Evolutionary conservation across 37 sponge, comb jelly and placozoan genomes (phyloP), one percentile per base, ranked within the genome.

Genomic region (Haliclona indistincta): DNA sequence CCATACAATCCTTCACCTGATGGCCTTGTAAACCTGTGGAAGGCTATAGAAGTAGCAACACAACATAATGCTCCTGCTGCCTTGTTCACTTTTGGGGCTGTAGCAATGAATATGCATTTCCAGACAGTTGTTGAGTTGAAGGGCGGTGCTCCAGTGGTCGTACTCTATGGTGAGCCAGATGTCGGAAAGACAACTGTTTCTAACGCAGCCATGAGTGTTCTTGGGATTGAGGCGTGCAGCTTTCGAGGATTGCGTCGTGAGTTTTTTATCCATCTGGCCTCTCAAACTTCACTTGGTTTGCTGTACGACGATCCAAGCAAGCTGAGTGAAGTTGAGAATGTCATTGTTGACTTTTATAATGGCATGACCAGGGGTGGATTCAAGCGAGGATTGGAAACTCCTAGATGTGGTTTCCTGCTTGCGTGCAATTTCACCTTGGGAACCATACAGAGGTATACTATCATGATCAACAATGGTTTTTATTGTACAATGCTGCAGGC

Each of bases 191-290:
- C 74, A 1, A 58, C 74, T 17, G 52, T 72, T 54, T n/a, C n/a
- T n/a, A n/a, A n/a, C n/a, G n/a, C n/a, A n/a, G 73, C 73, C 43
- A 73, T 73, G 74, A 73, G 62, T 56, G 58, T 55, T 35, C 25
- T 56, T 11, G 74, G 74, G 2, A 73, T 73, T 15, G 74, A 73
- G 36, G 60, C 74, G 2, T 73, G 61, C 23, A 73, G 40, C 25
- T 73, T 73, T 23, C 23, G 74, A 41, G 74, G 74, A 38, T 32
- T 58, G 2, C 74, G 73, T 19, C 3, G 73, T 15, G 73, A 72
- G 33, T 72, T n/a, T 39, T 55, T 70, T 42, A 29, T 73, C n/a
- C 74, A 73, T 26, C 62, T 73, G 38, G 74, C 74, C 13, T 58
- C 58, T 29, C 74, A 73, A 26, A 73, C 74, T 8, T 73, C 74